These are phyloP conservation scores for Caretta caretta DNA, from an alignment of 2,113 vertebrate genomes.

Conservation along the genomic window DNA sequence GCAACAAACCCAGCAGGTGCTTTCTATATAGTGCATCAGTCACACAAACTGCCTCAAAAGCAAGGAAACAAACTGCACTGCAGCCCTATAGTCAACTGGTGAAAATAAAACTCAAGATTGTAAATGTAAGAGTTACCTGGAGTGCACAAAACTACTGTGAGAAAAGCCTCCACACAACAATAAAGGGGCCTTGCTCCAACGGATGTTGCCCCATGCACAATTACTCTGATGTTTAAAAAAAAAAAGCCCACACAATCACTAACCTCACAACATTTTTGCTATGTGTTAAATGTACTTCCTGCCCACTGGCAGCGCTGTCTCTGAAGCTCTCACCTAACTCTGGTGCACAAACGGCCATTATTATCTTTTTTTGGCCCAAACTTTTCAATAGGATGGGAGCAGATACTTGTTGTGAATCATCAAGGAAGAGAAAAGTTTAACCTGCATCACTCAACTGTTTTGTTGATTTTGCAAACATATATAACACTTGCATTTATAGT, in stretches of 20 bases:
- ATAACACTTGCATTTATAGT: not conserved
- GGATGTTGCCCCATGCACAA: not conserved
- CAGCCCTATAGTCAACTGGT: not conserved
- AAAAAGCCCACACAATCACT: not conserved
- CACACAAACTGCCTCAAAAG: no score
- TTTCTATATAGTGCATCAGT: no score
- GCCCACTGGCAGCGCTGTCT: not conserved
- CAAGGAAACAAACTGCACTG: not conserved
- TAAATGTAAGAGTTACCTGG: not conserved
- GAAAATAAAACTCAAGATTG: not conserved
- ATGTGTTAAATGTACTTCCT: not conserved
- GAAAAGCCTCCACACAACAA: no score
- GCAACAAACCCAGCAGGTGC: no score
- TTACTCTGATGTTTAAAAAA: not conserved
- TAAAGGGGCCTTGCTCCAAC: not conserved
- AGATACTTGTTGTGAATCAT: fast-evolving
- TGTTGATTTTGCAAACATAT: not conserved
- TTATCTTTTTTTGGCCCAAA: no score
- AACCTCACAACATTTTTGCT: not conserved
- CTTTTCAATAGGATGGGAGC: not conserved
- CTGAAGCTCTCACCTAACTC: not conserved
- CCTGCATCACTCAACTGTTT: not conserved
- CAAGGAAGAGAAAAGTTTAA: not conserved
- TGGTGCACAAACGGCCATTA: not conserved
- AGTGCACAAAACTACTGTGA: no score